Percentiles rank a stretch among this genome's conserved stretches.
phyloP scores from a whole-genome alignment of 2,797 vertebrate genomes.

The Hephaestus fuliginosus region DNA sequence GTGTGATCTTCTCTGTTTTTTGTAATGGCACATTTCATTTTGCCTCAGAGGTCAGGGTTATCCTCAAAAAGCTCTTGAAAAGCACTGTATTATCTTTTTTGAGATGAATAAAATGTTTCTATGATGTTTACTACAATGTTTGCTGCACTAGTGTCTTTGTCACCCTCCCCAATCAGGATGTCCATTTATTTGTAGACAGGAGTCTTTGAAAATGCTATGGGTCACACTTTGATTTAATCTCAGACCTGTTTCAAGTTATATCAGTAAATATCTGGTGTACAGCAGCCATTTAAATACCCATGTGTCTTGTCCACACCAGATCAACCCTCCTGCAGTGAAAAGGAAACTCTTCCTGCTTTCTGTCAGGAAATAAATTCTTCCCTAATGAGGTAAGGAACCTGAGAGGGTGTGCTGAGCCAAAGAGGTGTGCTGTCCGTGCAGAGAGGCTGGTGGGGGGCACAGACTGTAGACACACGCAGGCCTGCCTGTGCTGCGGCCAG shows the following conservation, averaged over 20 bases:
- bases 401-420: slow-evolving; percentile 80
- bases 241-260: slow-evolving; percentile 10
- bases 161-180: neutral
- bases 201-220: neutral
- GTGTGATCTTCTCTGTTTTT: slow-evolving; percentile 52
- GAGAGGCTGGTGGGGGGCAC: slow-evolving; percentile 44
- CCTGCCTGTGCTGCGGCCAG: slow-evolving; percentile 18
- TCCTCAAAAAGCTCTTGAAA: slow-evolving; percentile 81
- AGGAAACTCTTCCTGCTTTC: slow-evolving; percentile 76
- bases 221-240: neutral
- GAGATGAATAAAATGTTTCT: slow-evolving; percentile 82
- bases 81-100: slow-evolving; percentile 78
- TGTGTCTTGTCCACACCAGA: slow-evolving; percentile 9
- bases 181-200: neutral
- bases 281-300: slow-evolving; percentile 5
- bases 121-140: slow-evolving; percentile 40
- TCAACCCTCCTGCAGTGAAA: slow-evolving; percentile 21
- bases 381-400: slow-evolving; percentile 87
- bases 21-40: slow-evolving; percentile 74
- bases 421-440: slow-evolving; percentile 77
- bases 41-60: slow-evolving; percentile 82
- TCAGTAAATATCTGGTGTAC: neutral
- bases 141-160: slow-evolving; percentile 25
- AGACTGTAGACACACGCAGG: slow-evolving; percentile 72
- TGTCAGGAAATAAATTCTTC: slow-evolving; percentile 88